A percentile compares a stretch with the other conserved stretches of the same genome.
Evolutionary conservation across 2,113 vertebrate species (phyloP).

Genomic region (Anas platyrhynchos): DNA sequence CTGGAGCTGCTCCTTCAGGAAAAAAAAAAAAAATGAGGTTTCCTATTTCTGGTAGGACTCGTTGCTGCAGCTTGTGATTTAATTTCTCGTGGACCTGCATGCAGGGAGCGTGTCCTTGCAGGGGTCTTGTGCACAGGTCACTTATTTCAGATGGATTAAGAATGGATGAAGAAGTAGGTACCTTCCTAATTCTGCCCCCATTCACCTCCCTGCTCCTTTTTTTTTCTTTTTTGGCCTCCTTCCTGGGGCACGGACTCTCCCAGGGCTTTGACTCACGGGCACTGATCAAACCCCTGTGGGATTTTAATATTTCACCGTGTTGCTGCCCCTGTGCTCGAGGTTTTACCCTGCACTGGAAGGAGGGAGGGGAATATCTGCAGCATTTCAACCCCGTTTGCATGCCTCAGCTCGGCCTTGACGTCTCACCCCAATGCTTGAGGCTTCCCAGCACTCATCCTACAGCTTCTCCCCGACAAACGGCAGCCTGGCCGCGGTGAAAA

Average conservation of each 20-base stretch:
- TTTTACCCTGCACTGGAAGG: background rate
- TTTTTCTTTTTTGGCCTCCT: background rate
- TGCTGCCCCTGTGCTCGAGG: background rate
- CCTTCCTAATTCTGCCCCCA: background rate
- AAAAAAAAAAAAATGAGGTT: background rate
- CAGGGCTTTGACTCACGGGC: fast-evolving
- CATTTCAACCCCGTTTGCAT: background rate
- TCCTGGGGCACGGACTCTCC: fast-evolving
- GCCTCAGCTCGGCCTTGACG: background rate
- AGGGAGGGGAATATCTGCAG: background rate
- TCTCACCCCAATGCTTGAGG: background rate
- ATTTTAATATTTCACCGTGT: background rate
- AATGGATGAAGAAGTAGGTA: background rate
- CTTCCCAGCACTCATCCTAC: background rate
- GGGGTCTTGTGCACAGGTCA: background rate
- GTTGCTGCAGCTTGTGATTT: background rate
- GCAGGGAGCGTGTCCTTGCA: background rate
- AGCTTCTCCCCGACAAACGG: background rate
- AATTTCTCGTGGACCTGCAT: background rate
- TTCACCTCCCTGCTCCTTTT: background rate
- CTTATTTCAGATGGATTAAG: background rate
- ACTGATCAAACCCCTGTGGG: background rate
- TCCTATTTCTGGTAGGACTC: background rate
- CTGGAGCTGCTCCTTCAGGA: background rate
- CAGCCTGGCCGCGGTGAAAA: background rate